phyloP scores from a whole-genome alignment of 2,113 vertebrate species.

The Sebastes fasciatus region DNA sequence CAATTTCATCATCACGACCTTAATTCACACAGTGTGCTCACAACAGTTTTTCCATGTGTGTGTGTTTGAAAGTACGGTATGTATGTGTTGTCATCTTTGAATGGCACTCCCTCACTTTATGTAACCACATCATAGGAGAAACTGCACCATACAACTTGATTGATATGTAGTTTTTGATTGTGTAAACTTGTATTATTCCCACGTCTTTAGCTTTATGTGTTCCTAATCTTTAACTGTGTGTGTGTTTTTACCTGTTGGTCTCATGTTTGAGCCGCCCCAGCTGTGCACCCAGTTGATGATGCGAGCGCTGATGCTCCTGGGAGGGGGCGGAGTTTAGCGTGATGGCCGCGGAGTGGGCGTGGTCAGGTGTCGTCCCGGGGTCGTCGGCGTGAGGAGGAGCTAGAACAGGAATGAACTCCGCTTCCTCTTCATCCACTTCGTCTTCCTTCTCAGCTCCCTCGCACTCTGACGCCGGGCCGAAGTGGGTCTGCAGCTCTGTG shows the following conservation, averaged over 20 bases:
- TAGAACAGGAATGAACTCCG: slow-evolving; percentile 74
- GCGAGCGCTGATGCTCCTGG: slow-evolving; percentile 80
- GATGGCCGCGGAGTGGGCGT: slow-evolving; percentile 24
- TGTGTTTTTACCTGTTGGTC: slow-evolving; percentile 85
- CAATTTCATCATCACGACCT: not conserved
- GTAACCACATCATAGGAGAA: not conserved
- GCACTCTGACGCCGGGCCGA: slow-evolving; percentile 88
- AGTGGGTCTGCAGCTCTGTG: slow-evolving; percentile 90
- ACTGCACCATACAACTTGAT: not conserved
- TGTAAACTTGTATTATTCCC: not conserved
- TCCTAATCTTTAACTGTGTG: not conserved
- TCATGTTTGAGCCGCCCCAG: slow-evolving; percentile 88
- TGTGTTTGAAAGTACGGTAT: not conserved
- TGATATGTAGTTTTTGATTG: not conserved
- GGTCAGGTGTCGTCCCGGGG: slow-evolving; percentile 30
- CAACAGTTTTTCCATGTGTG: no score
- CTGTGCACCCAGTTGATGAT: slow-evolving; percentile 85
- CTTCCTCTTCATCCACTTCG: slow-evolving; percentile 85
- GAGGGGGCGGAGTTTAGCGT: slow-evolving; percentile 72
- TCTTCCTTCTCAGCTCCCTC: slow-evolving; percentile 90
- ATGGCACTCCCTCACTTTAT: not conserved
- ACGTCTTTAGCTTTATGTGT: no score
- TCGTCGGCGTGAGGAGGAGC: slow-evolving; percentile 67
- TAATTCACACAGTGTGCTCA: rapidly evolving
- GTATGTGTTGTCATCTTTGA: not conserved